phyloP scores from a whole-genome alignment of 92 coral and sea anemone genomes.

The Parazoanthus darwini region DNA sequence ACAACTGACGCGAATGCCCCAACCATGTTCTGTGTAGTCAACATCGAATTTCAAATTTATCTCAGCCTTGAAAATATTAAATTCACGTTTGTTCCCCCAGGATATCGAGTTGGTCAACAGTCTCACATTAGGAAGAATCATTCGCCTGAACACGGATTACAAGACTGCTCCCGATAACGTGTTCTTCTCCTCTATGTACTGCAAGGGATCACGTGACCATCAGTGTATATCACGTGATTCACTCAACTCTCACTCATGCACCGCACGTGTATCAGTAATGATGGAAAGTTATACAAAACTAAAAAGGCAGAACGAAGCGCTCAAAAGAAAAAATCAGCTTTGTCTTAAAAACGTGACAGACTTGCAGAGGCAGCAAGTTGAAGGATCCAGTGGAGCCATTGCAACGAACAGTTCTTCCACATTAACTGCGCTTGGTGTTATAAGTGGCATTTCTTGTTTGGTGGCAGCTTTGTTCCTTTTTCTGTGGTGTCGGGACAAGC shows the following conservation, averaged over 20 bases:
- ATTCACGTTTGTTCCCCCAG: slow-evolving; percentile 39
- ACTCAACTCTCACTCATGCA: not conserved
- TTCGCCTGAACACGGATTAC: slow-evolving; percentile 76
- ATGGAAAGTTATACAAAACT: not conserved
- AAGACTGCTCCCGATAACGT: slow-evolving; percentile 72
- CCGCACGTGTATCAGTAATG: not conserved
- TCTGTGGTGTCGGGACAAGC: slow-evolving; percentile 28
- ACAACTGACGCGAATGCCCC: no score
- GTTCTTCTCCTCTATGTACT: slow-evolving; percentile 74
- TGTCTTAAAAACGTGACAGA: slow-evolving; percentile 10
- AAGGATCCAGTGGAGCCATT: not conserved
- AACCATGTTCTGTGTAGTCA: not conserved
- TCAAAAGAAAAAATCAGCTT: not conserved
- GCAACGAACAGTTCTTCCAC: not conserved
- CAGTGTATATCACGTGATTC: slow-evolving; percentile 63
- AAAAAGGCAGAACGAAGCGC: not conserved
- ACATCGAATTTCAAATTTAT: not conserved
- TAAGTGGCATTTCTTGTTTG: not conserved
- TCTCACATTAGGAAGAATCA: slow-evolving; percentile 73
- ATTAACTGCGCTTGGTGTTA: not conserved
- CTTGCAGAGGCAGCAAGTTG: not conserved
- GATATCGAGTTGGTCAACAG: slow-evolving; percentile 73
- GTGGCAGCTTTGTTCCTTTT: not conserved
- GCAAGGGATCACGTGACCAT: slow-evolving; percentile 62
- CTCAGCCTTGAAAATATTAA: not conserved